Conservation (phyloP, 2,797 vertebrate species). For the Adrianichthys oophorus region DNA sequence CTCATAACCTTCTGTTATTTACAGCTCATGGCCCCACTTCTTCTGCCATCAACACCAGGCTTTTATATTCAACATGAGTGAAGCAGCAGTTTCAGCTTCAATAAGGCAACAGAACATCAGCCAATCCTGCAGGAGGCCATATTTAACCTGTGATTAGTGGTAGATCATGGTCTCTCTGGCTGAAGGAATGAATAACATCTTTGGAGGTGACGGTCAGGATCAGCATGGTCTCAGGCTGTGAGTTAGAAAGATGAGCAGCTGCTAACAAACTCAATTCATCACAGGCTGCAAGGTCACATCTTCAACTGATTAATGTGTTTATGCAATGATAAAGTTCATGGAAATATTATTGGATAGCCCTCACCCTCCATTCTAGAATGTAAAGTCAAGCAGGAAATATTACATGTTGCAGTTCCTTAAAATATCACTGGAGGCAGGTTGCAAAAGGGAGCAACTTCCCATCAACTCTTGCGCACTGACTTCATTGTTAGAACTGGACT, state of each 20-base stretch:
- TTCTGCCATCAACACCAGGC: not conserved
- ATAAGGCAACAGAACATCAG: conserved; percentile 19
- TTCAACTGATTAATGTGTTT: too few species aligned
- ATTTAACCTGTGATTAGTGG: conserved; percentile 24
- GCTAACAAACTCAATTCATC: too few species aligned
- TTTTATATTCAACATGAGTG: conserved; percentile 16
- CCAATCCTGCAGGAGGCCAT: conserved; percentile 16
- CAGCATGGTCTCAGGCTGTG: conserved; percentile 36
- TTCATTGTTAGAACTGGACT: too few species aligned
- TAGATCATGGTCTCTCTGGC: conserved; percentile 13
- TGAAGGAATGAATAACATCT: conserved; percentile 54
- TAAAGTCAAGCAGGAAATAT: too few species aligned
- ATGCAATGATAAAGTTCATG: too few species aligned
- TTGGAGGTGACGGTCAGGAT: conserved; percentile 55
- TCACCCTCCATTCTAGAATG: too few species aligned
- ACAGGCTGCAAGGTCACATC: too few species aligned
- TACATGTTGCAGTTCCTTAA: too few species aligned
- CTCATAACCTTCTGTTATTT: conserved; percentile 29
- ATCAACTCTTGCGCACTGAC: too few species aligned
- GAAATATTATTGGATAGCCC: too few species aligned
- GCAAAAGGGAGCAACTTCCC: too few species aligned
- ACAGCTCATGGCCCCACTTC: conserved; percentile 13
- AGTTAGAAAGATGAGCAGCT: conserved; percentile 45
- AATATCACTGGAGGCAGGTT: too few species aligned
- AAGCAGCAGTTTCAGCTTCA: conserved; percentile 13